Evolutionary conservation across 2,113 vertebrate genomes (phyloP).

Genomic region (Oxyura jamaicensis): DNA sequence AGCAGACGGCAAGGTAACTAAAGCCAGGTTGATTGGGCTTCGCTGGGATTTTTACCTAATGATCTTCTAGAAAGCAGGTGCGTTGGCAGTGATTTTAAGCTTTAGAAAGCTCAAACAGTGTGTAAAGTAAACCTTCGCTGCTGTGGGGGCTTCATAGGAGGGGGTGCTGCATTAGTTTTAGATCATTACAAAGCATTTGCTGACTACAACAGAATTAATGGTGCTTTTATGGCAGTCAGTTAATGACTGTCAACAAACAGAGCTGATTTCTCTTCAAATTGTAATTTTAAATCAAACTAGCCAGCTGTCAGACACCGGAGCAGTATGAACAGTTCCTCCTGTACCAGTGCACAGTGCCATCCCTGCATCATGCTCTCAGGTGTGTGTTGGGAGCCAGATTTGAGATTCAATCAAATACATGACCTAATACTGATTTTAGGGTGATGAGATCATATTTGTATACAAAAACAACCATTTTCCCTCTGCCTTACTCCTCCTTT

Average conservation of each 20-base stretch:
- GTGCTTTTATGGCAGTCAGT: constrained; percentile 40
- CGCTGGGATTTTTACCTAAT: constrained; percentile 78
- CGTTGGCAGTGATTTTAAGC: constrained; percentile 69
- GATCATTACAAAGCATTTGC: constrained; percentile 74
- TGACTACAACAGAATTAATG: constrained; percentile 69
- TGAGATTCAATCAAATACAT: not conserved
- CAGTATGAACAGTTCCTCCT: not conserved
- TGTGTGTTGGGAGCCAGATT: not conserved
- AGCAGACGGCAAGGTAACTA: constrained; percentile 79
- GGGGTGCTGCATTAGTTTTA: constrained; percentile 43
- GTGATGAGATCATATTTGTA: not conserved
- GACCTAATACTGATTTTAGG: not conserved
- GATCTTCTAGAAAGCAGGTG: constrained; percentile 77
- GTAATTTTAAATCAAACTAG: constrained; percentile 71
- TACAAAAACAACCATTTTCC: not conserved
- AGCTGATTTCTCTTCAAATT: constrained; percentile 60
- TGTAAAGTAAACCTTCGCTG: constrained; percentile 69
- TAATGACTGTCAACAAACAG: constrained; percentile 69
- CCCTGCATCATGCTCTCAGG: not conserved
- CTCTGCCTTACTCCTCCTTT: not conserved
- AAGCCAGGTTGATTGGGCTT: constrained; percentile 74
- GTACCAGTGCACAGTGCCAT: not conserved
- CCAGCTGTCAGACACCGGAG: constrained; percentile 45
- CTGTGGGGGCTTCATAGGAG: constrained; percentile 38
- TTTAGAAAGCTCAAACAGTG: constrained; percentile 61